Evolutionary conservation across 2,113 vertebrate genomes (phyloP), one percentile per base, ranked within the genome.

Genomic region (Archilochus colubris): DNA sequence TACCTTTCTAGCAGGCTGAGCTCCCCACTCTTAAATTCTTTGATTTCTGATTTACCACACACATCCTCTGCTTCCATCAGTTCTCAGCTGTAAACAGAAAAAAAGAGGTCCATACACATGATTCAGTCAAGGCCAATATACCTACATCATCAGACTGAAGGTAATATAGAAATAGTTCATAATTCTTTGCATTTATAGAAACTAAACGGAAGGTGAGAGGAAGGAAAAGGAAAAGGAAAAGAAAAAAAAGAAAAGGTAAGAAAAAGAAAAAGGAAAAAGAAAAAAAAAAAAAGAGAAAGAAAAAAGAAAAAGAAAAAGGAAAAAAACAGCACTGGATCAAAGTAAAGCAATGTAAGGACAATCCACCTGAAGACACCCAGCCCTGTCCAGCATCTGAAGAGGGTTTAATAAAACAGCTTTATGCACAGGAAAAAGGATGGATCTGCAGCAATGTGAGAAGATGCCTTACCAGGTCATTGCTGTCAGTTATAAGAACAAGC

Each of bases 31-130:
- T 44, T 28, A 64, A 51, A 51, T 79, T 30, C 33, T 90, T 92
- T 50, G 10, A 30, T 82, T 85, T 88, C 70, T 80, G 15, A 16
- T 73, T 76, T 44, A 46, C 1, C 0, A 14, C 6, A 76, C 22
- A 25, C 13, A 50, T 28, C 17, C 21, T 18, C 8, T 40, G 13
- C 36, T 91, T 63, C 50, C 30, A 46, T 63, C 14, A 59, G 27
- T 36, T 79, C 24, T 43, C 4, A 74, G 9, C 2, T 1, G 1
- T n/a, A n/a, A 46, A 6, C 5, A 72, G 40, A 23, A 61, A 79
- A 79, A 28, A 31, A 27, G 28, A 82, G 6, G 1, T 40, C 12
- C 2, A 9, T 2, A 4, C 0, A 2, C 5, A 14, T 14, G 20
- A 18, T 63, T 63, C 62, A 85, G 9, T 8, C 54, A 87, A 89